Evolutionary conservation across 2,797 vertebrate genomes (phyloP).

Genomic region (Darevskia nairensis): DNA sequence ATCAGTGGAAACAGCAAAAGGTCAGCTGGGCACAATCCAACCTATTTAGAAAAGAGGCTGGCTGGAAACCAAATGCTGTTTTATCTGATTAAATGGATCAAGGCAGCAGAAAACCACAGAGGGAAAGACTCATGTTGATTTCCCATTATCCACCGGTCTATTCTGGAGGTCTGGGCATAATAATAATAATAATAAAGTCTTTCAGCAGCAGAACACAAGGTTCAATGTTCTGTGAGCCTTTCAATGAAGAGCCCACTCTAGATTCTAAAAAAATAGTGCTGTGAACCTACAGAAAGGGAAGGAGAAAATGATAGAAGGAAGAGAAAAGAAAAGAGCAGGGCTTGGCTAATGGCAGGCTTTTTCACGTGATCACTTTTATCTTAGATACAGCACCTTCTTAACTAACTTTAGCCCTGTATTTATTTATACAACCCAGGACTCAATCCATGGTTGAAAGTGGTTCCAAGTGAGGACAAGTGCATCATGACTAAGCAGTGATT

Average conservation of each 20-base stretch:
- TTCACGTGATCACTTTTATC: neutral
- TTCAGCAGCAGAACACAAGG: constrained; percentile 15
- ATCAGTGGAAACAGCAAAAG: neutral
- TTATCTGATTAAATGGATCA: constrained; percentile 48
- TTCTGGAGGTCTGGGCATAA: neutral
- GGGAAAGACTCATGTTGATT: constrained; percentile 20
- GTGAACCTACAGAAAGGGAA: neutral
- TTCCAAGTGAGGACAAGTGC: neutral
- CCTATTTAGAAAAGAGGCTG: constrained; percentile 22
- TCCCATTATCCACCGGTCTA: constrained; percentile 13
- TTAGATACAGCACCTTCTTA: neutral
- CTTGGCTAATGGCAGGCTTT: neutral
- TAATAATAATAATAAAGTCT: neutral
- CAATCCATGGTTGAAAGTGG: neutral
- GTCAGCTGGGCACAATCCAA: constrained; percentile 24
- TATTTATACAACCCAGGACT: neutral
- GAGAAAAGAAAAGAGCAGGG: neutral
- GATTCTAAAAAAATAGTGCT: constrained; percentile 12
- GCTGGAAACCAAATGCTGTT: constrained; percentile 25
- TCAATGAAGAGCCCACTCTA: neutral
- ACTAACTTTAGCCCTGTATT: neutral
- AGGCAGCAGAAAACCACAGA: constrained; percentile 14
- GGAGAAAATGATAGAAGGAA: neutral
- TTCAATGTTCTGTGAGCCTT: constrained; percentile 13
- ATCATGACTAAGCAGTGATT: neutral